These are phyloP conservation scores for Pachycephus smyrnensis DNA, from an alignment of 2,888 invertebrate genomes.

Conservation along the genomic window DNA sequence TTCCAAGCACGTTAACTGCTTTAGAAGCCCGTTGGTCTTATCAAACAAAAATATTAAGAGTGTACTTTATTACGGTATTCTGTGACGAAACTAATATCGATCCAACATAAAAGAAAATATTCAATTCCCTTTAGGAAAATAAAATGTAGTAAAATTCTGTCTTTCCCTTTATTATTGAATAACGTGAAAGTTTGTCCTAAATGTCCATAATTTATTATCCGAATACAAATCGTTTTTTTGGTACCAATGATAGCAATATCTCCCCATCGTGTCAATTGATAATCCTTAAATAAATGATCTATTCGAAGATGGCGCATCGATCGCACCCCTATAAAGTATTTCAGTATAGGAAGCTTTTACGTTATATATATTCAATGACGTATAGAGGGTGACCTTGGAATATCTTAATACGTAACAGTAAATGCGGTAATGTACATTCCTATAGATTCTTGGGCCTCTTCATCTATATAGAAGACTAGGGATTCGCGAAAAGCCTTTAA, in stretches of 20 bases:
- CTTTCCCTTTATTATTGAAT: neutral
- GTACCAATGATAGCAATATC: neutral
- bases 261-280: neutral
- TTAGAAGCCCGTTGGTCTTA: too few species aligned
- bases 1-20: too few species aligned
- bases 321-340: neutral
- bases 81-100: too few species aligned
- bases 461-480: neutral
- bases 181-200: neutral
- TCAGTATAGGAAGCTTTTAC: neutral
- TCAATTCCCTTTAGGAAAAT: neutral
- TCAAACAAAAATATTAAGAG: too few species aligned
- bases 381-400: neutral
- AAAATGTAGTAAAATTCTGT: neutral
- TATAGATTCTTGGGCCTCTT: neutral
- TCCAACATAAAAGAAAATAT: neutral
- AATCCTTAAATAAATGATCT: neutral
- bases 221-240: neutral
- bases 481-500: neutral
- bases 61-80: too few species aligned
- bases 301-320: neutral
- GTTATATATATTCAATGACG: neutral
- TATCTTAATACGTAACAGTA: neutral
- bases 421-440: neutral
- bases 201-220: neutral